A percentile compares a stretch with the other conserved stretches of the same genome.
These are phyloP conservation scores for Peromyscus polionotus DNA, from an alignment of 2,113 vertebrate species.

Conservation along the genomic window DNA sequence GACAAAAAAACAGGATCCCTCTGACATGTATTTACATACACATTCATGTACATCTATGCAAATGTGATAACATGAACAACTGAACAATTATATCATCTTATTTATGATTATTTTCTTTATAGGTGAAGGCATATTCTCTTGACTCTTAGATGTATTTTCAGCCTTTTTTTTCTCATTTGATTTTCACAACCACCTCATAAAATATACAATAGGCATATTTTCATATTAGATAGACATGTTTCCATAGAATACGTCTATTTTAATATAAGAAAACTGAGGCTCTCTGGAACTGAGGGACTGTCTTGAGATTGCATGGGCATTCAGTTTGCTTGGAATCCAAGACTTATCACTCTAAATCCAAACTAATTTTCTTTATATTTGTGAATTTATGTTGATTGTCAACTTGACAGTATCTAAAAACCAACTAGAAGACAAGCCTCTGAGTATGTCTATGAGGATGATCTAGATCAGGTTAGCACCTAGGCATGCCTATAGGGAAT, in stretches of 20 bases:
- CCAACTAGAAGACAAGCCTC: too few relatives aligned
- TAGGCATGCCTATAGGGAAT: too few relatives aligned
- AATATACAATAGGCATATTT: not conserved
- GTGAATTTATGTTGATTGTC: not conserved
- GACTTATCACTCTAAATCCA: slow-evolving; percentile 17
- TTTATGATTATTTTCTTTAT: slow-evolving; percentile 27
- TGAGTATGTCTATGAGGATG: not conserved
- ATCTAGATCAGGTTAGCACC: not conserved
- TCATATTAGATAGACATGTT: not conserved
- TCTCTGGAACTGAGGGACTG: not conserved
- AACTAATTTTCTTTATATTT: slow-evolving; percentile 24
- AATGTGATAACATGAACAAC: not conserved
- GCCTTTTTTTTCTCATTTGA: not conserved
- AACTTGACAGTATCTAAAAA: not conserved
- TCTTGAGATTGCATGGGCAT: not conserved
- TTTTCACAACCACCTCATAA: slow-evolving; percentile 26
- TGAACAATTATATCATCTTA: slow-evolving; percentile 29
- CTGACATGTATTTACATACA: not conserved
- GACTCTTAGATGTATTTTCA: slow-evolving; percentile 53
- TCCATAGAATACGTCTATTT: not conserved
- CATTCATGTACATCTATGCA: not conserved
- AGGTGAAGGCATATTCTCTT: slow-evolving; percentile 36
- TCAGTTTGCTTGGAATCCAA: slow-evolving; percentile 32
- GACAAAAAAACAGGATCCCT: not conserved
- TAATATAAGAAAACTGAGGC: not conserved